A percentile compares a stretch with the other conserved stretches of the same genome.
These are phyloP conservation scores for Phalacrocorax carbo DNA, from an alignment of 2,113 vertebrate species.

Conservation along the genomic window DNA sequence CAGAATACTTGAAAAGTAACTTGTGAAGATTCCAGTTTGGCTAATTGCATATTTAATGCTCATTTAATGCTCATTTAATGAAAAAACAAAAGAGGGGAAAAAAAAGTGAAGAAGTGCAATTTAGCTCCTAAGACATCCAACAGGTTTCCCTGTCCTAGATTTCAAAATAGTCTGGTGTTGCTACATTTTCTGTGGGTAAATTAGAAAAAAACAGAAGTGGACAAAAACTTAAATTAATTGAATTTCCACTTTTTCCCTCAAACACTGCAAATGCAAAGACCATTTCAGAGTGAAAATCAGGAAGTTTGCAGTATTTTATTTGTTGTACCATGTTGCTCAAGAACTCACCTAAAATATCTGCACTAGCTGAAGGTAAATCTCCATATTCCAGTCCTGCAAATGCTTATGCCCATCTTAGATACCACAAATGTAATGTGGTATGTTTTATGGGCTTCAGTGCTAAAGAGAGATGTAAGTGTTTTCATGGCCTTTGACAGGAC, in stretches of 20 bases:
- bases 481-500: background rate
- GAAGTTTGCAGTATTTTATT: background rate
- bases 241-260: background rate
- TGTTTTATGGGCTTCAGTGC: background rate
- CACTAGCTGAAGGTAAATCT: background rate
- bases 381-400: background rate
- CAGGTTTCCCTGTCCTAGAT: background rate
- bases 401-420: background rate
- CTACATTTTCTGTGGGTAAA: background rate
- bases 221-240: background rate
- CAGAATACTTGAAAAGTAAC: background rate
- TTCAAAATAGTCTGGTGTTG: background rate
- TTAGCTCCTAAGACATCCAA: background rate
- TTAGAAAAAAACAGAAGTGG: no score
- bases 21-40: background rate
- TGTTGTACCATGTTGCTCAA: background rate
- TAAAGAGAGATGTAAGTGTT: background rate
- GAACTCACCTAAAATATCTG: background rate
- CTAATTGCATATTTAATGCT: background rate
- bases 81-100: rapidly evolving
- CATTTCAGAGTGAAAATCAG: background rate
- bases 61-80: background rate
- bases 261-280: background rate
- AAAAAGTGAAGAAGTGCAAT: background rate
- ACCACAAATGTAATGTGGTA: no score